These are phyloP conservation scores for Grammomys surdaster DNA, from an alignment of 2,113 vertebrate genomes.

Conservation along the genomic window DNA sequence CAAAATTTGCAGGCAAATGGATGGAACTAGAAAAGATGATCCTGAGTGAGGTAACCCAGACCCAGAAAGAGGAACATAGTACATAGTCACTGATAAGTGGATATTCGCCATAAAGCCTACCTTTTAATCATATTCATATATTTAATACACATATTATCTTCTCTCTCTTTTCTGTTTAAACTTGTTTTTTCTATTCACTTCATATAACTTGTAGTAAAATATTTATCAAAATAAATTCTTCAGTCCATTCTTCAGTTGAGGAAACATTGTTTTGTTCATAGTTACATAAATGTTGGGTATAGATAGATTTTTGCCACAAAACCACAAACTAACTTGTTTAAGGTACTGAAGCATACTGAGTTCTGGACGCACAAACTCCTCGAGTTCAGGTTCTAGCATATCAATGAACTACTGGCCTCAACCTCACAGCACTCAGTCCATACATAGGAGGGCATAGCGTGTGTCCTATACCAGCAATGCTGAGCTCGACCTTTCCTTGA, in stretches of 20 bases:
- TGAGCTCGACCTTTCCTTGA: neutral
- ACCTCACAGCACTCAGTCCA: neutral
- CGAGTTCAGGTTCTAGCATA: neutral
- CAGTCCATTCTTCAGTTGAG: too few relatives aligned
- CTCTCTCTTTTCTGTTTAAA: slow-evolving; percentile 23
- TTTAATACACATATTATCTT: neutral
- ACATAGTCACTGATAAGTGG: too few relatives aligned
- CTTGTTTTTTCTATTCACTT: neutral
- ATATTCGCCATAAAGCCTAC: neutral
- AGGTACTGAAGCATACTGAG: neutral
- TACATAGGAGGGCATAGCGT: neutral
- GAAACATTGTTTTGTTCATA: neutral
- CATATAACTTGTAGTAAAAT: slow-evolving; percentile 5
- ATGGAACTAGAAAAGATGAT: too few relatives aligned
- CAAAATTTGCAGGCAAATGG: too few relatives aligned
- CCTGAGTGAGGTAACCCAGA: too few relatives aligned
- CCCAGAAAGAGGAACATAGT: too few relatives aligned
- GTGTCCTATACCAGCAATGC: neutral
- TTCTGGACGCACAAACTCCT: neutral
- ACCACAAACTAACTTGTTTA: neutral
- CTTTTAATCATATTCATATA: neutral
- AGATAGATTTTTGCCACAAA: slow-evolving; percentile 7
- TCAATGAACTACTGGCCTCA: neutral
- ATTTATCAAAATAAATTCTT: neutral
- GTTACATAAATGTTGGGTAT: neutral